Evolutionary conservation across 2,888 invertebrate species (phyloP).

Genomic region (Cryptus armator): DNA sequence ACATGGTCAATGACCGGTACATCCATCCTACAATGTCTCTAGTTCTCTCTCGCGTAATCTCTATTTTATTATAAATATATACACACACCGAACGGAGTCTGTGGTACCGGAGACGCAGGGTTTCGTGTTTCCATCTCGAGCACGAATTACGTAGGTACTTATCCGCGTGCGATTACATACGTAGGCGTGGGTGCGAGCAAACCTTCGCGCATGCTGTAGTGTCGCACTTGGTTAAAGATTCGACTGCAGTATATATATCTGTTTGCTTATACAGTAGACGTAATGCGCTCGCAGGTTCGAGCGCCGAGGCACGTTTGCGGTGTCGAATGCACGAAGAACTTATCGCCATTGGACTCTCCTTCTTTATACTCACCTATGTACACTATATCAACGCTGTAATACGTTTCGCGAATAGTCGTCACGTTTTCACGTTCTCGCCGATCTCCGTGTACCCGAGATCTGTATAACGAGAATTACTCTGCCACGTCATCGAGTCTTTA

Average conservation of each 20-base stretch:
- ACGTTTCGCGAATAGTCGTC: slow-evolving; percentile 43
- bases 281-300: slow-evolving; percentile 54
- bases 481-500: slow-evolving; percentile 49
- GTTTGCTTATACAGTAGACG: slow-evolving; percentile 10
- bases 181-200: slow-evolving; percentile 57
- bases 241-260: slow-evolving; percentile 19
- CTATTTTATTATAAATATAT: slow-evolving; percentile 20
- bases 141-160: slow-evolving; percentile 63
- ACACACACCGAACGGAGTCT: slow-evolving; percentile 17
- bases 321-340: slow-evolving; percentile 66
- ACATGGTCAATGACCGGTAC: too few relatives aligned
- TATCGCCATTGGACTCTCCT: slow-evolving; percentile 55
- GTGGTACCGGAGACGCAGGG: slow-evolving; percentile 43
- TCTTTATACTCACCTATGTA: slow-evolving; percentile 36
- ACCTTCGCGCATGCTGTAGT: slow-evolving; percentile 32
- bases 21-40: slow-evolving; percentile 2
- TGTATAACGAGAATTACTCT: slow-evolving; percentile 51
- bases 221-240: slow-evolving; percentile 56
- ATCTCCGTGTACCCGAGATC: slow-evolving; percentile 4
- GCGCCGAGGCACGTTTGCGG: slow-evolving; percentile 66
- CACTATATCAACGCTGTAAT: slow-evolving; percentile 19
- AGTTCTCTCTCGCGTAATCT: slow-evolving; percentile 12
- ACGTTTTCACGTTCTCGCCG: slow-evolving; percentile 44
- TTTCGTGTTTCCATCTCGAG: slow-evolving; percentile 61
- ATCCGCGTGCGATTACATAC: slow-evolving; percentile 60